These are phyloP conservation scores for Trileptium ribeirensis DNA, from an alignment of 2,888 invertebrate species.

Conservation along the genomic window DNA sequence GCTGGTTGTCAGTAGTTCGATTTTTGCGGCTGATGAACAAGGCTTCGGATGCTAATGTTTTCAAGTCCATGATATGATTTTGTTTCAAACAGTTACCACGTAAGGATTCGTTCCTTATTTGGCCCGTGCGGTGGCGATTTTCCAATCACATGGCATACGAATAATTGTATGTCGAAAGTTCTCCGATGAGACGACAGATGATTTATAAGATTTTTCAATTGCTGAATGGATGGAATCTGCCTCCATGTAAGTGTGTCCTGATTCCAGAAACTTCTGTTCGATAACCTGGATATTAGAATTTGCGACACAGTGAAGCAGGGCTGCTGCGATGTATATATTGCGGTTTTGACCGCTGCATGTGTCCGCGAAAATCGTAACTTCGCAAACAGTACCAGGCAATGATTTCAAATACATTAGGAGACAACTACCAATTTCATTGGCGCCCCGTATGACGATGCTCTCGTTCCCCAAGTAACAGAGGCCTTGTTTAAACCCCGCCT, in stretches of 20 bases:
- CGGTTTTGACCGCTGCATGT: neutral
- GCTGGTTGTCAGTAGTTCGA: neutral
- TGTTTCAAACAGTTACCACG: neutral
- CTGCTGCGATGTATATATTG: neutral
- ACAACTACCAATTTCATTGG: conserved; percentile 9
- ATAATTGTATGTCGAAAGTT: neutral
- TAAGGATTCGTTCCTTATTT: neutral
- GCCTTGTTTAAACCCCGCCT: neutral
- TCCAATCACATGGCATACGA: neutral
- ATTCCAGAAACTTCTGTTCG: conserved; percentile 12
- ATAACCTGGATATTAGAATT: neutral
- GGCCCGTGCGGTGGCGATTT: neutral
- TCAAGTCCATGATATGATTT: neutral
- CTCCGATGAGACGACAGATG: neutral
- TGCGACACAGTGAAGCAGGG: neutral
- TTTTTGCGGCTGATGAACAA: neutral
- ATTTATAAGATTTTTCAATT: neutral
- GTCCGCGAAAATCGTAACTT: neutral
- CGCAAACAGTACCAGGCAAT: neutral
- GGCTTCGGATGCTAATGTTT: neutral
- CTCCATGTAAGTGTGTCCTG: conserved; percentile 18
- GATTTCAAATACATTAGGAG: neutral
- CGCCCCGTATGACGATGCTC: neutral
- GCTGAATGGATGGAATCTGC: conserved; percentile 3
- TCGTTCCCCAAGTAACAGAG: conserved; percentile 12